Evolutionary conservation across 2,113 vertebrate species (phyloP).

Genomic region (Perognathus longimembris): DNA sequence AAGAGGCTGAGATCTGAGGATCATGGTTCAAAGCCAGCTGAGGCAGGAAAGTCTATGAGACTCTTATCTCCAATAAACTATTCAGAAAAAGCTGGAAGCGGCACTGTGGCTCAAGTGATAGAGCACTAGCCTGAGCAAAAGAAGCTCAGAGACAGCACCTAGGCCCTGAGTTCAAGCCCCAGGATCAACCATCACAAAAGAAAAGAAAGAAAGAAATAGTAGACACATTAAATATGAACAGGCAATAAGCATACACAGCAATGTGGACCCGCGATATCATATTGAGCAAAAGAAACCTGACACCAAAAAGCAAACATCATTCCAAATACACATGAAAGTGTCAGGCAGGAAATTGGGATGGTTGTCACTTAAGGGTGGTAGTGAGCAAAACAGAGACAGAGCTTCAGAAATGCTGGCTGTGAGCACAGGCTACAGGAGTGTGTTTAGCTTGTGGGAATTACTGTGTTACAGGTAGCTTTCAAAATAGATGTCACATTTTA

Average conservation of each 20-base stretch:
- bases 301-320: neutral
- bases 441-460: neutral
- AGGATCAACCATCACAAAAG: no score
- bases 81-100: no score
- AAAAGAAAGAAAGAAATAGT: neutral
- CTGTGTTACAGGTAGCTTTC: neutral
- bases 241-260: neutral
- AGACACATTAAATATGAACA: neutral
- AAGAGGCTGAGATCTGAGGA: no score
- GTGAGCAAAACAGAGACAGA: neutral
- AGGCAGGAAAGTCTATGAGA: no score
- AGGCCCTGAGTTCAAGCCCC: no score
- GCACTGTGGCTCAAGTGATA: no score
- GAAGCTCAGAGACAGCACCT: no score
- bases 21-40: no score
- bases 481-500: neutral
- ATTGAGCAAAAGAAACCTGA: neutral
- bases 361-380: neutral
- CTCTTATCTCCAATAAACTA: no score
- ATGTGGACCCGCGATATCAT: neutral
- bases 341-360: neutral
- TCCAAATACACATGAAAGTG: neutral
- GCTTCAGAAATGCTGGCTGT: neutral
- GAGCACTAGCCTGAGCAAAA: no score
- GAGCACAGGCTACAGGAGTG: neutral